Conservation (phyloP, 37 sponge, comb jelly and placozoan species). For the Sycon ciliatum region DNA sequence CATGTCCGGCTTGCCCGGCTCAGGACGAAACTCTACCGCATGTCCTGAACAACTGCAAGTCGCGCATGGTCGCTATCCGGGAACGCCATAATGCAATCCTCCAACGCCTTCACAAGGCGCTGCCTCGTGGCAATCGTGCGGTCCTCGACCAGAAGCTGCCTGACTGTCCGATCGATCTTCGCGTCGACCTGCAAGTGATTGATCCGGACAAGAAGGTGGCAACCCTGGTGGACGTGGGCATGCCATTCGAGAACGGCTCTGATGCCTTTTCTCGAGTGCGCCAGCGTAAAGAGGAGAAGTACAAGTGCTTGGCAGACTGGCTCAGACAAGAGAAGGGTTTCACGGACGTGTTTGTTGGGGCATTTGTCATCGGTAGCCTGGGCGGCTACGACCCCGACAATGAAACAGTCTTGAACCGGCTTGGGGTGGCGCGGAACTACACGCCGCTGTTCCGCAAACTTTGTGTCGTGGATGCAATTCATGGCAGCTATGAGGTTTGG, state of each 20-base stretch:
- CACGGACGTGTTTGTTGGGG: too few relatives aligned
- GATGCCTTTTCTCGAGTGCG: too few relatives aligned
- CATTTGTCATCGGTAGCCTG: too few relatives aligned
- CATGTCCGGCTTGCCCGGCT: slow-evolving; percentile 5
- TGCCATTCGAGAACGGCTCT: slow-evolving; percentile 39
- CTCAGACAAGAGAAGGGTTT: too few relatives aligned
- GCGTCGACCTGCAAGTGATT: slow-evolving; percentile 21
- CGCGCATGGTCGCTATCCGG: slow-evolving; percentile 20
- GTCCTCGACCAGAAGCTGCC: slow-evolving; percentile 26
- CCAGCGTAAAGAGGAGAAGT: too few relatives aligned
- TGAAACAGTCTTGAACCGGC: too few relatives aligned
- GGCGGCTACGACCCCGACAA: too few relatives aligned
- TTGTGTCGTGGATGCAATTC: too few relatives aligned
- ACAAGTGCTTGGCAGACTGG: too few relatives aligned
- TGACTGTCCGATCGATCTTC: slow-evolving; percentile 10
- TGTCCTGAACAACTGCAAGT: slow-evolving; percentile 31
- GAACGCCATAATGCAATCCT: slow-evolving; percentile 23
- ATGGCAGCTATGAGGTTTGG: too few relatives aligned
- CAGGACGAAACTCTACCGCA: slow-evolving; percentile 23
- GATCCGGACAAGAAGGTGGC: neutral
- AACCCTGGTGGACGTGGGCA: slow-evolving; percentile 25
- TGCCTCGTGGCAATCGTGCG: neutral
- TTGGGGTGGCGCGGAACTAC: too few relatives aligned
- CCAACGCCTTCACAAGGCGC: slow-evolving; percentile 18
- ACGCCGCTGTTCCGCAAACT: too few relatives aligned